These are phyloP conservation scores for Phenacoccus solenopsis DNA, from an alignment of 1,140 invertebrate genomes.

Conservation along the genomic window DNA sequence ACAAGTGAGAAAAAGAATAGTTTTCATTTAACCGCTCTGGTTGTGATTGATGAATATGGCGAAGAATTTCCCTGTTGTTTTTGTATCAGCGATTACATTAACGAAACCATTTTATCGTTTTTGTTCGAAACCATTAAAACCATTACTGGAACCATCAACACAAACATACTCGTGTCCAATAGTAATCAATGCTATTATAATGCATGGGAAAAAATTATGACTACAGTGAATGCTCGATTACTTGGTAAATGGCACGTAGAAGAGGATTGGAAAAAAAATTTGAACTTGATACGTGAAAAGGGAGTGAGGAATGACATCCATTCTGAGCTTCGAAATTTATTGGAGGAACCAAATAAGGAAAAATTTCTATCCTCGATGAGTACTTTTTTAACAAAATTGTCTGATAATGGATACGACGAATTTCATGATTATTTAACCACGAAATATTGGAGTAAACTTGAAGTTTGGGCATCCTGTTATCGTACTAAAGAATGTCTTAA, in stretches of 20 bases:
- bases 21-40: conserved; percentile 19
- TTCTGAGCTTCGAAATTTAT: background rate
- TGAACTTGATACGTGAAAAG: conserved; percentile 18
- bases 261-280: conserved; percentile 12
- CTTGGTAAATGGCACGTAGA: conserved; percentile 20
- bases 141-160: background rate
- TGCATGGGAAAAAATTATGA: conserved; percentile 21
- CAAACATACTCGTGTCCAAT: conserved; percentile 14
- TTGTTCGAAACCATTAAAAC: conserved; percentile 7
- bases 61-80: conserved; percentile 20
- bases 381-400: conserved; percentile 1
- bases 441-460: background rate
- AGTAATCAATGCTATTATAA: background rate
- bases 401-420: background rate
- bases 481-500: background rate
- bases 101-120: conserved; percentile 8
- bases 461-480: background rate
- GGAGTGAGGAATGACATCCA: background rate
- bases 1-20: conserved; percentile 7
- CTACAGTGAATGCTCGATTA: background rate
- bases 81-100: conserved; percentile 16
- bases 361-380: background rate
- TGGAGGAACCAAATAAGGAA: background rate
- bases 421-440: background rate
- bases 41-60: conserved; percentile 22